A percentile compares a stretch with the other conserved stretches of the same genome.
phyloP scores from a whole-genome alignment of 2,888 invertebrate species.

The Hyalella azteca region DNA sequence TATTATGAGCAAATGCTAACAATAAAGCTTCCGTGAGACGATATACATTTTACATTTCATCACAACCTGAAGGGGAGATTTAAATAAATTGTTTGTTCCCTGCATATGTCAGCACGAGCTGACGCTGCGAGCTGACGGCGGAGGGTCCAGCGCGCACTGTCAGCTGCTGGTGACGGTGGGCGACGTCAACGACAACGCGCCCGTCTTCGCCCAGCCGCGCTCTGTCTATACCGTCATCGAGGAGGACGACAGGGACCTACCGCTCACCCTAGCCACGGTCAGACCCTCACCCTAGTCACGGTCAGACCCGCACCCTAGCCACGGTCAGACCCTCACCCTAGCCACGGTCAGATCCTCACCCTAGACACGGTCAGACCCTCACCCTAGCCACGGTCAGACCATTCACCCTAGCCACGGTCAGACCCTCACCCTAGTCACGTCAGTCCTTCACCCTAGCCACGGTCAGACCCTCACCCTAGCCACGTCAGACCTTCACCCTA shows the following conservation, averaged over 20 bases:
- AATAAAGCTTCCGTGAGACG: too few relatives aligned
- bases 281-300: neutral
- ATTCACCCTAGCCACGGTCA: neutral
- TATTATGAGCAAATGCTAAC: too few relatives aligned
- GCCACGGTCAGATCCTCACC: neutral
- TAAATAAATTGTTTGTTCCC: too few relatives aligned
- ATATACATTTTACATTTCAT: too few relatives aligned
- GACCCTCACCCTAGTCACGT: slow-evolving; percentile 42
- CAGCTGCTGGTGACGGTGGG: slow-evolving; percentile 45
- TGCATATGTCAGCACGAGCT: slow-evolving; percentile 54
- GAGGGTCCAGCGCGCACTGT: slow-evolving; percentile 38
- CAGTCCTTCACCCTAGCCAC: neutral
- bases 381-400: neutral
- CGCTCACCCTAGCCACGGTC: slow-evolving; percentile 45
- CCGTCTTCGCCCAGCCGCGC: slow-evolving; percentile 45
- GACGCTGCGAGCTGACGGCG: slow-evolving; percentile 45
- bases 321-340: neutral
- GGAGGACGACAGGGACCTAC: slow-evolving; percentile 54
- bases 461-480: neutral
- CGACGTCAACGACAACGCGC: slow-evolving; percentile 54
- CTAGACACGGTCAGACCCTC: neutral
- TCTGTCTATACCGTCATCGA: slow-evolving; percentile 50
- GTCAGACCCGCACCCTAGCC: neutral
- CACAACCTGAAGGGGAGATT: too few relatives aligned
- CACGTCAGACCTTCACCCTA: neutral